phyloP scores from a whole-genome alignment of 2,113 vertebrate species.

The Bagarius yarrelli region DNA sequence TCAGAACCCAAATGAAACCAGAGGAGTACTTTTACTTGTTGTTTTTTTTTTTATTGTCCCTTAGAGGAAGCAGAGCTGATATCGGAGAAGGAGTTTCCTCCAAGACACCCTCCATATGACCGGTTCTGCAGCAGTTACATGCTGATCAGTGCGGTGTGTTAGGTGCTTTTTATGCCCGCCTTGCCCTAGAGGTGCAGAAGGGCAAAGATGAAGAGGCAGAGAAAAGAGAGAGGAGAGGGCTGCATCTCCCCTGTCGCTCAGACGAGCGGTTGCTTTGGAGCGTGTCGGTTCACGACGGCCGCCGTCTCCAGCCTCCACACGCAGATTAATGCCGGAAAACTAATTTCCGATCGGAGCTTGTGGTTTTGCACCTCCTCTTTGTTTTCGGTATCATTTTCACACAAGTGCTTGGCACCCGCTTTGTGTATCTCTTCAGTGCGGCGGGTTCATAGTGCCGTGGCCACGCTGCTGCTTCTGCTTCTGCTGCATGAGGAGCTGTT shows the following conservation, averaged over 20 bases:
- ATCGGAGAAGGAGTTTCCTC: conserved; percentile 57
- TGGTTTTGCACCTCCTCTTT: conserved; percentile 58
- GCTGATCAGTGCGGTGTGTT: conserved; percentile 78
- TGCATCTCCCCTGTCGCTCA: conserved; percentile 77
- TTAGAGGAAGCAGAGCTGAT: conserved; percentile 66
- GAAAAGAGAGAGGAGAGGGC: conserved; percentile 69
- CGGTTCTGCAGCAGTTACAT: conserved; percentile 74
- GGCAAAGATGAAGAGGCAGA: conserved; percentile 50
- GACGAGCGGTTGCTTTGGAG: conserved; percentile 64
- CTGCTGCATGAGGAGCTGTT: conserved; percentile 99
- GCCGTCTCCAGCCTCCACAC: conserved; percentile 84
- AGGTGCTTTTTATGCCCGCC: conserved; percentile 80
- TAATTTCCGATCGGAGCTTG: conserved; percentile 66
- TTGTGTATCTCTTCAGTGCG: conserved; percentile 81
- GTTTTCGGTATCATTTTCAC: conserved; percentile 57
- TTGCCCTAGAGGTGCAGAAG: conserved; percentile 74
- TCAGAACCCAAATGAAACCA: conserved; percentile 37
- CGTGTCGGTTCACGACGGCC: conserved; percentile 58
- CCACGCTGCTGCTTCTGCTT: conserved; percentile 98
- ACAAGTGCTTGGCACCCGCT: conserved; percentile 68
- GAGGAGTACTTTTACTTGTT: conserved; percentile 20
- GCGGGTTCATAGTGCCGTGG: conserved; percentile 96
- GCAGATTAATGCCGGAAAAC: conserved; percentile 72
- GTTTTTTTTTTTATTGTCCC: conserved; percentile 29
- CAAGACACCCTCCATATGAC: conserved; percentile 42